Base-by-base conservation (phyloP, 2,888 invertebrate genomes). In the Nysson spinosus region DNA sequence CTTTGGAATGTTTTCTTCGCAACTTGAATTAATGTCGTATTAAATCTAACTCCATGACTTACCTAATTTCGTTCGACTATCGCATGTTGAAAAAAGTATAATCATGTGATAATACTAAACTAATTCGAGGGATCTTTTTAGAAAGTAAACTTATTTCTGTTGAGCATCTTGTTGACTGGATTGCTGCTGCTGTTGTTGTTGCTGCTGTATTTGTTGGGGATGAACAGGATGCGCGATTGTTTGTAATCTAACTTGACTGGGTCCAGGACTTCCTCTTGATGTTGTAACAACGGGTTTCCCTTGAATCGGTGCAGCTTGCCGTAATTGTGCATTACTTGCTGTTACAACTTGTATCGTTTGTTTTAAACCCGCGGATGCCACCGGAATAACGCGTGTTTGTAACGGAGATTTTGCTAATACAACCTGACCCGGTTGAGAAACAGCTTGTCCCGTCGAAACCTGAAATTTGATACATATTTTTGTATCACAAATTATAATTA, bases 381-480 rank as follows among this genome's bases (percentile, higher is more conserved):
- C 91, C 1, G 93, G 93, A 73, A 93, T 92, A 1, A 93, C 91
- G 20, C 93, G 88, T 0, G 91, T 89, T 14, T 91, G 89, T 40
- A 91, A 88, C 0, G 89, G 89, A 6, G 86, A 84, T 80, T 92
- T 92, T 0, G 92, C 90, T 44, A 92, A 81, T 9, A 93, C 91
- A 0, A 90, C 89, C 64, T 91, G 89, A 5, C 91, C 90, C 1
- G 87, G 74, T 55, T 90, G 90, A 12, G 89, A 88, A 4, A 88
- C 87, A 3, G 88, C 85, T 68, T 90, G 87, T 1, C 90, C 90
- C 3, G 83, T 78, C 1, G 86, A 81, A 14, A 85, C 85, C 84
- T 85, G 32, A 7, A 47, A 52, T 32, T 9, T 14, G 16, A 47
- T 20, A 7, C 2, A 2, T 11, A 2, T 20, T 3, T 35, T 7